These are phyloP conservation scores for Centropyge bicolor DNA, from an alignment of 2,797 vertebrate genomes.

Conservation along the genomic window DNA sequence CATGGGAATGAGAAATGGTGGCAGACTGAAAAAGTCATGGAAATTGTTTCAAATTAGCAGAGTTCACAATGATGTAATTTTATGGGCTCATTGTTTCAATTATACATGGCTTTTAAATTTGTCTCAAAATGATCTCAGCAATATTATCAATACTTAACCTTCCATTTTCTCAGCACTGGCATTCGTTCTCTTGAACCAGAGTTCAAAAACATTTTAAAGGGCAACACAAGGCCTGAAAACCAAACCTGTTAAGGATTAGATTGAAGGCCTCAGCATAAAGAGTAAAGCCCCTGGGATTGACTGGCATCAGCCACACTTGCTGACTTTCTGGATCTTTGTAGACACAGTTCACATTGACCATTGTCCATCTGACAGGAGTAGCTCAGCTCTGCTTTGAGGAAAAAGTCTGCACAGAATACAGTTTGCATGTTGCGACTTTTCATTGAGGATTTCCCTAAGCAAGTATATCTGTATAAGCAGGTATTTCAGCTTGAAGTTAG, in stretches of 20 bases:
- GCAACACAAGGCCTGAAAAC: constrained; percentile 61
- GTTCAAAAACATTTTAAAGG: constrained; percentile 69
- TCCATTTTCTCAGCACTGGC: constrained; percentile 66
- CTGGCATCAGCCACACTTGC: constrained; percentile 51
- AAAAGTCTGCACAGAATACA: background rate
- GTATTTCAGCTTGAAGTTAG: background rate
- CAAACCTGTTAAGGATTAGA: constrained; percentile 70
- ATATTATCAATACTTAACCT: constrained; percentile 73
- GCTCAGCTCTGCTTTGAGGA: constrained; percentile 2
- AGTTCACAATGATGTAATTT: constrained; percentile 71
- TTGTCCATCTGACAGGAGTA: constrained; percentile 49
- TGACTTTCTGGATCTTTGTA: constrained; percentile 50
- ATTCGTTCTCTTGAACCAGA: constrained; percentile 65
- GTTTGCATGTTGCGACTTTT: background rate
- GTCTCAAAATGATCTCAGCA: constrained; percentile 70
- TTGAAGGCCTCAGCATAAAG: constrained; percentile 53
- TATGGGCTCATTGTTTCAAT: constrained; percentile 64
- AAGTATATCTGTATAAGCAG: background rate
- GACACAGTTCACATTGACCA: constrained; percentile 44
- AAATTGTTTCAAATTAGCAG: constrained; percentile 4
- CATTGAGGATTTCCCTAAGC: background rate
- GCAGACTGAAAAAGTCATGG: constrained; percentile 7
- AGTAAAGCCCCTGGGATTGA: constrained; percentile 60
- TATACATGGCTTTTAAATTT: constrained; percentile 63
- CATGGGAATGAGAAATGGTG: constrained; percentile 62